A percentile compares a stretch with the other conserved stretches of the same genome.
Conservation (phyloP, 2,113 vertebrate species). For the Pomatorhinus ruficollis region DNA sequence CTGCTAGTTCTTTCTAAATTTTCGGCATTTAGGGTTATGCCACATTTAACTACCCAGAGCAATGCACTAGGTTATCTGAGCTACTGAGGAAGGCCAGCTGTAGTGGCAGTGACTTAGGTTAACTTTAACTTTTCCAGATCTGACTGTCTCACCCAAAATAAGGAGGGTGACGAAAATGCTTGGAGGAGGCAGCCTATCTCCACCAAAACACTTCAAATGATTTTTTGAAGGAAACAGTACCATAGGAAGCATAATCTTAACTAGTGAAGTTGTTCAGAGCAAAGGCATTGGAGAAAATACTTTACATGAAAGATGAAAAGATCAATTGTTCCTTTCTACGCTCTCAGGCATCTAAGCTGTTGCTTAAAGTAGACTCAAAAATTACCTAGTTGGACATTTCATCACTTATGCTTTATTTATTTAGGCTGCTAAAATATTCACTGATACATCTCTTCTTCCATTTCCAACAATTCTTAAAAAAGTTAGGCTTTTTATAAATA, state of each 20-base stretch:
- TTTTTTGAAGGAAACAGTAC: not conserved
- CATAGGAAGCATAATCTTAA: not conserved
- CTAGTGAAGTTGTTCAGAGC: not conserved
- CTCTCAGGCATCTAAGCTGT: not conserved
- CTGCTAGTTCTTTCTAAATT: not conserved
- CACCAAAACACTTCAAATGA: not conserved
- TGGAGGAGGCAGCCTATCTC: not conserved
- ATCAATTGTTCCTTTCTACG: not conserved
- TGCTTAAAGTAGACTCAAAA: not conserved
- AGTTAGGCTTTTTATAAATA: not conserved
- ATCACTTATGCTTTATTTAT: not conserved
- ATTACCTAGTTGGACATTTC: not conserved
- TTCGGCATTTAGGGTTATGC: not conserved
- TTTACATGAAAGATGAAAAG: not conserved
- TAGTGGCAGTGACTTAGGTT: not conserved
- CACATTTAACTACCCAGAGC: fast-evolving
- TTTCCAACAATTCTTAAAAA: not conserved
- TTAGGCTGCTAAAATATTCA: not conserved
- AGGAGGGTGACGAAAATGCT: not conserved
- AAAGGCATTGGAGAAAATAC: not conserved
- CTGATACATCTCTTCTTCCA: not conserved
- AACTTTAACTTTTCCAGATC: not conserved
- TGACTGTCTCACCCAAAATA: not conserved
- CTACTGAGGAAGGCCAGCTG: not conserved
- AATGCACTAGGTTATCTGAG: not conserved